Evolutionary conservation across 2,797 vertebrate genomes (phyloP).

Genomic region (Erpetoichthys calabaricus): DNA sequence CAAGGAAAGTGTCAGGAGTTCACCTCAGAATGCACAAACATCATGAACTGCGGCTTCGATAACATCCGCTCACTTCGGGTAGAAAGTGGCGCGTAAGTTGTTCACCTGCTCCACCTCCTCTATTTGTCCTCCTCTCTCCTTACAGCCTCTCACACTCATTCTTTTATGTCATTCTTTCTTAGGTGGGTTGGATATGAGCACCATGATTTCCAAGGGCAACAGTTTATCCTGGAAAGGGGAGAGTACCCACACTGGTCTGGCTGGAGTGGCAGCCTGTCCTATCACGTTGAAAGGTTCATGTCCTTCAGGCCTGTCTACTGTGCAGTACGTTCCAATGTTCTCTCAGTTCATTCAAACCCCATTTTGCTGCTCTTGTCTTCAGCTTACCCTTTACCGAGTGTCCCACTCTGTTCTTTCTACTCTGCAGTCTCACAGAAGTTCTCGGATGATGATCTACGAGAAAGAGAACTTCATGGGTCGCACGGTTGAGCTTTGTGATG

Average conservation of each 20-base stretch:
- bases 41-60: constrained; percentile 60
- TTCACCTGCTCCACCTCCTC: not conserved
- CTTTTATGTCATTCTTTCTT: constrained; percentile 7
- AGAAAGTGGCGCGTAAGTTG: constrained; percentile 59
- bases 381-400: not conserved
- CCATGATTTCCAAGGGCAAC: constrained; percentile 67
- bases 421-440: constrained; percentile 46
- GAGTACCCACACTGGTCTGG: constrained; percentile 68
- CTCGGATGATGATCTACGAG: constrained; percentile 51
- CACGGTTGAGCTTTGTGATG: constrained; percentile 52
- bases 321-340: constrained; percentile 33
- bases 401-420: not conserved
- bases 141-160: not conserved
- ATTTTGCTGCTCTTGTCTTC: not conserved
- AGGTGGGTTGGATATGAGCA: constrained; percentile 69
- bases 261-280: constrained; percentile 53
- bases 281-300: constrained; percentile 41
- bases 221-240: constrained; percentile 65
- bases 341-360: not conserved
- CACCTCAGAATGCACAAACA: constrained; percentile 59
- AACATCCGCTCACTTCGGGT: constrained; percentile 65
- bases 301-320: constrained; percentile 20
- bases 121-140: not conserved
- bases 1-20: constrained; percentile 65
- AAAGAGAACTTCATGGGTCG: constrained; percentile 63